Evolutionary conservation across 2,888 invertebrate genomes (phyloP), one percentile per base, ranked within the genome.

Genomic region (Xylota segnis): DNA sequence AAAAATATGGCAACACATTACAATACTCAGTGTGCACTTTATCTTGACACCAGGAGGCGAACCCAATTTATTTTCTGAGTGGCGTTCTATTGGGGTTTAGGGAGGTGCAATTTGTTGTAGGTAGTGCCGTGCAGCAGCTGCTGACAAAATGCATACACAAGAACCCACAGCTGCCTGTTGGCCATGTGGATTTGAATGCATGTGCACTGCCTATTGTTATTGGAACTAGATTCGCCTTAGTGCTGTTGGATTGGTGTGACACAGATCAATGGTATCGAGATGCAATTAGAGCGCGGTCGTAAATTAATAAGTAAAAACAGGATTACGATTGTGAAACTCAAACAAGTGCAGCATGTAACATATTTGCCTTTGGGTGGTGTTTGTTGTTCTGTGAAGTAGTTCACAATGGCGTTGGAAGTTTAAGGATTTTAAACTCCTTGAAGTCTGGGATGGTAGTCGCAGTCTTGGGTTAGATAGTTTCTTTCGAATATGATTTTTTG

Each of bases 41-140:
- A 86, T 76, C 86, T 86, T 81, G 86, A 82, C 81, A 86, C 70
- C 76, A 86, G 71, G 76, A 59, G 86, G 81, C 76, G 66, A 86
- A 32, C 71, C 86, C 81, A 86, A 82, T 76, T 56, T 66, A 66
- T 76, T 61, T 56, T 45, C 61, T 23, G 43, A 59, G 58, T 65
- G 65, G 70, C 65, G 40, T 10, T 59, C 32, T 34, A 63, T 56
- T 56, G 18, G 37, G 16, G 70, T 61, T 61, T 70, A 50, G 37
- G 75, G 81, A 54, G 76, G 54, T 52, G 70, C 16, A 14, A 23
- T n/a, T 32, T 18, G 34, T 45, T 70, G 71, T 76, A 61, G 77
- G 65, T 56, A 61, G 50, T 14, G 14, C 2, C 58, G 50, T 43
- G 81, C 75, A 78, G 78, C n/a, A n/a, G n/a, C n/a, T n/a, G n/a